Base-by-base conservation (phyloP, 2,888 invertebrate genomes). In the Eremobia ochroleuca region DNA sequence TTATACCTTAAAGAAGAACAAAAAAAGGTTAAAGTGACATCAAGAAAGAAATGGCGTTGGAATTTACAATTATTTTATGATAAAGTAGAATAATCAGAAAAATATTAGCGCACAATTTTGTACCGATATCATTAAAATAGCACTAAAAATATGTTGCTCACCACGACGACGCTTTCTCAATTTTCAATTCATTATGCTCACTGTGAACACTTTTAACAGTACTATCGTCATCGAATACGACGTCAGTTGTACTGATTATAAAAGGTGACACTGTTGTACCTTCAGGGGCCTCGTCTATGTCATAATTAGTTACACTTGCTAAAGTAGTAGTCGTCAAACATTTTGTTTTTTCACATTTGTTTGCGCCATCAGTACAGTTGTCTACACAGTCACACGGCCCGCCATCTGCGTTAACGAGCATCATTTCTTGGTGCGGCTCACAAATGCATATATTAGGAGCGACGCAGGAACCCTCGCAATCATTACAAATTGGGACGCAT, bases 401-500 rank as follows among this genome's bases (percentile, higher is more conserved):
- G n/a, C 81, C 86, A 58, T 85, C 71, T 11, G 15, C 70, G n/a
- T 68, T 69, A 15, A 85, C 77, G 40, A 70, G 43, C 55, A 1
- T 66, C 37, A 73, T 61, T 69, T 75, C 79, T 58, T 79, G 69
- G 28, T 85, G 83, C 1, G 73, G n/a, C 37, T 77, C 69, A 80
- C 90, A 90, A 9, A 77, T 13, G 72, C 90, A 90, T n/a, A 66
- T 28, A 21, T 79, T 76, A 21, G 90, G 90, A 37, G 78, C 73
- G 18, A 83, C 28, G 61, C 90, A 90, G 0, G 49, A 34, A 37
- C 90, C 90, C 15, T 84, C 83, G 40, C 90, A 90, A 37, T 88
- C 77, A 15, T 59, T 59, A 77, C 90, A 90, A 40, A 81, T 43
- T 18, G 90, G 90, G 3, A 72, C 64, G 62, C 90, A 90, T 28